Evolutionary conservation across 2,797 vertebrate genomes (phyloP), one percentile per base, ranked within the genome.

Genomic region (Synaphobranchus kaupii): DNA sequence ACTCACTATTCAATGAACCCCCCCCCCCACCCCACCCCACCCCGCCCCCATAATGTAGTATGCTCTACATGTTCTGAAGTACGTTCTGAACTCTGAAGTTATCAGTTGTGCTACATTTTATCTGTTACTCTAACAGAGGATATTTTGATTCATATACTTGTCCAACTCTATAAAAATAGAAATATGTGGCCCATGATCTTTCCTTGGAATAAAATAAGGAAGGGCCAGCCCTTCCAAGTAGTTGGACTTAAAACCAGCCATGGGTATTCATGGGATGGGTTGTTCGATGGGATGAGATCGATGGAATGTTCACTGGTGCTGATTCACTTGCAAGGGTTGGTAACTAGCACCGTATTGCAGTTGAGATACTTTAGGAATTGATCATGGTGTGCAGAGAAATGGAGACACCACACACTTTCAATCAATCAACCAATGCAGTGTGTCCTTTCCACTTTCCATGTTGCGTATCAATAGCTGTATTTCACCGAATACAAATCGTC

Each of bases 381-480:
- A 80, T 80, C 17, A 48, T 44, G 31, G 13, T 12, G 71, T 20
- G 54, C 4, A 4, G 60, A 71, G 15, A 8, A 76, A 39, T 39
- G 28, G 71, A 76, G 34, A 76, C 34, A 50, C 47, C 7, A 50
- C 1, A 22, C 3, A 20, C 9, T 81, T 81, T 48, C 78, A 50
- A 81, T 66, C 63, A 66, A 10, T 28, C 22, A 81, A 81, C 50
- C 78, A n/a, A 81, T 50, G 25, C 47, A 12, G 78, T 25, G 20
- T 9, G 39, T 44, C 73, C 73, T 78, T 78, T 78, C 78, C 78
- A 81, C 44, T 81, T 25, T 81, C 44, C 47, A n/a, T 81, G 44
- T n/a, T 50, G 1, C 17, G 2, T 81, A 48, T 76, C 44, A 22
- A 25, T 50, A 25, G 17, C 20, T 81, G 22, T 3, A 78, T 44